Base-by-base conservation (phyloP, 1,140 invertebrate species). In the Zaprionus lachaisei region DNA sequence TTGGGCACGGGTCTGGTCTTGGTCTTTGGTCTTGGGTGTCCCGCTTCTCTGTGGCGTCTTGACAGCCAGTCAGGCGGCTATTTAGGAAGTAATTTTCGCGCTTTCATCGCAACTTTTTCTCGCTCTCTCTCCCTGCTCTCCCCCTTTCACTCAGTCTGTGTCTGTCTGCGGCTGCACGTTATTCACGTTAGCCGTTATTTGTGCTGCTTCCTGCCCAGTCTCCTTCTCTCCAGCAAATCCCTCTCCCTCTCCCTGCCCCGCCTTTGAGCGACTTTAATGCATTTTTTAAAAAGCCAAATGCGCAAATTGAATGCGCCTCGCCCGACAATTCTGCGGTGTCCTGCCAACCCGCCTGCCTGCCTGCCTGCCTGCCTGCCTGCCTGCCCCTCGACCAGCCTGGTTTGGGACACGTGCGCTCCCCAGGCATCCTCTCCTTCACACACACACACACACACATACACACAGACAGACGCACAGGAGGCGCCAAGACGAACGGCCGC, bases 41-140 rank as follows among this genome's bases (percentile, higher is more conserved):
- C 54, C 44, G 12, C 14, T 60, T 31, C 66, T 67, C 61, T n/a
- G n/a, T 64, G 65, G 54, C 75, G 84, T 89, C 84, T 87, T 87
- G 84, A 77, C 84, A 87, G 85, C 81, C 84, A 87, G 85, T 87
- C 84, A 87, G 84, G 85, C 85, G 78, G 85, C 85, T 87, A 87
- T 87, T 87, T 87, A 84, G 84, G 84, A 89, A 90, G 84, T 87
- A 87, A 90, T 87, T 87, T 87, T 87, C 84, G 84, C 84, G 84
- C 85, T 87, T 87, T 87, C 84, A 84, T 79, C 78, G 83, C 71
- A 86, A 86, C 80, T 87, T 51, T 54, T 68, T 73, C 57, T 26
- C 2, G 49, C 15, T 49, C 38, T n/a, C 41, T 44, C 28, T 17
- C 7, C 37, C 37, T 5, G 1, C 26, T 68, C 37, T 64, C 31